A percentile compares a stretch with the other conserved stretches of the same genome.
phyloP scores from a whole-genome alignment of 2,888 invertebrate genomes.

The Julus scanicus region DNA sequence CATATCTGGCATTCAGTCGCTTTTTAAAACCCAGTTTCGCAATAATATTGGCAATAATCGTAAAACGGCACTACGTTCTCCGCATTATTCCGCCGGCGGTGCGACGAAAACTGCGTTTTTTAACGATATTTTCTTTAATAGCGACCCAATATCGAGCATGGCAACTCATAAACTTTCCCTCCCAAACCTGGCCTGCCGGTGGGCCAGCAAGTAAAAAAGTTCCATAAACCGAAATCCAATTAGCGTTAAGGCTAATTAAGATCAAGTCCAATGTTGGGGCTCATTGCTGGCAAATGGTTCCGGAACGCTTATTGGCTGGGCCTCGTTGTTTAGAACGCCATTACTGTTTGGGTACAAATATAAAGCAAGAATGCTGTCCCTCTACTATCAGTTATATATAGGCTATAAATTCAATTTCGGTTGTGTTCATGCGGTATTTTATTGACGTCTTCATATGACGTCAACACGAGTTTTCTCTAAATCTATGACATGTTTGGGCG shows the following conservation, averaged over 20 bases:
- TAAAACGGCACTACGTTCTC: slow-evolving; percentile 28
- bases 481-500: neutral
- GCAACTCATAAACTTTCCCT: neutral
- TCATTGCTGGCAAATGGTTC: neutral
- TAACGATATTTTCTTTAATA: slow-evolving; percentile 19
- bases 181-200: neutral
- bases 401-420: neutral
- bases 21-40: slow-evolving; percentile 36
- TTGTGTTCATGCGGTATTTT: neutral
- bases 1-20: neutral
- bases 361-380: neutral
- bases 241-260: slow-evolving; percentile 22
- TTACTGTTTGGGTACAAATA: neutral
- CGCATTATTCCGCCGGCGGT: neutral
- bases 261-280: neutral
- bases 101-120: neutral
- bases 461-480: neutral
- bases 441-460: neutral
- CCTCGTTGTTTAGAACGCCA: neutral
- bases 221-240: slow-evolving; percentile 32
- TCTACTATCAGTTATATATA: neutral
- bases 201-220: neutral
- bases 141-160: neutral
- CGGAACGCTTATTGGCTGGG: neutral
- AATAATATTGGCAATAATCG: slow-evolving; percentile 19